phyloP scores from a whole-genome alignment of 2,888 invertebrate genomes.

The Lochmaea capreae region DNA sequence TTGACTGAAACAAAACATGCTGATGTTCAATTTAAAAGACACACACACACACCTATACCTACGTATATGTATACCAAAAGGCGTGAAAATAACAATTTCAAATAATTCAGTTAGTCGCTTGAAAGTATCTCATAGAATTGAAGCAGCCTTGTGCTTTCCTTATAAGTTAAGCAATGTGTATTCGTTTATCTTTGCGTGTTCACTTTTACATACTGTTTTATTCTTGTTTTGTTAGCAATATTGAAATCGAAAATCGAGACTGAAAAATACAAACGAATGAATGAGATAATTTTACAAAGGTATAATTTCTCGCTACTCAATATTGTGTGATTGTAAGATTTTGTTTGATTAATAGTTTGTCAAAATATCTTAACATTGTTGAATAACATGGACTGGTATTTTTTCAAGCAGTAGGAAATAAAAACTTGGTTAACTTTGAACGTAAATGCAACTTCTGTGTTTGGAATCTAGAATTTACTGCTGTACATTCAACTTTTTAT shows the following conservation, averaged over 20 bases:
- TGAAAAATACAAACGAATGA: background rate
- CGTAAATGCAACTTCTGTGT: no score
- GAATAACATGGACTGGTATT: no score
- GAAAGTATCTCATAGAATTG: slow-evolving; percentile 13
- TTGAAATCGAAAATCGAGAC: background rate
- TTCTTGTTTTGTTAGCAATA: background rate
- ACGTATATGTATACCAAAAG: background rate
- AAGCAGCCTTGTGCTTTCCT: slow-evolving; percentile 23
- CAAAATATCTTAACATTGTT: no score
- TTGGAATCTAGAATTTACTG: no score
- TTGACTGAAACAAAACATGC: background rate
- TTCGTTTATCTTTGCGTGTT: slow-evolving; percentile 7
- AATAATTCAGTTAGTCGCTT: slow-evolving; percentile 1
- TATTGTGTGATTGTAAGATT: no score
- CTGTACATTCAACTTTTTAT: no score
- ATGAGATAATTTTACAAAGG: background rate
- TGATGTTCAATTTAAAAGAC: background rate
- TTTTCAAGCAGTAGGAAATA: no score
- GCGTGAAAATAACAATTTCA: slow-evolving; percentile 13
- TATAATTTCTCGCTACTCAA: no score
- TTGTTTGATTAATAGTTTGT: no score
- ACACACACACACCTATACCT: background rate
- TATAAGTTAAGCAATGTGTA: slow-evolving; percentile 10
- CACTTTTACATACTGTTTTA: background rate
- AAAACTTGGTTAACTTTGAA: no score